A percentile compares a stretch with the other conserved stretches of the same genome.
phyloP scores from a whole-genome alignment of 2,797 vertebrate genomes.

The Falco peregrinus region DNA sequence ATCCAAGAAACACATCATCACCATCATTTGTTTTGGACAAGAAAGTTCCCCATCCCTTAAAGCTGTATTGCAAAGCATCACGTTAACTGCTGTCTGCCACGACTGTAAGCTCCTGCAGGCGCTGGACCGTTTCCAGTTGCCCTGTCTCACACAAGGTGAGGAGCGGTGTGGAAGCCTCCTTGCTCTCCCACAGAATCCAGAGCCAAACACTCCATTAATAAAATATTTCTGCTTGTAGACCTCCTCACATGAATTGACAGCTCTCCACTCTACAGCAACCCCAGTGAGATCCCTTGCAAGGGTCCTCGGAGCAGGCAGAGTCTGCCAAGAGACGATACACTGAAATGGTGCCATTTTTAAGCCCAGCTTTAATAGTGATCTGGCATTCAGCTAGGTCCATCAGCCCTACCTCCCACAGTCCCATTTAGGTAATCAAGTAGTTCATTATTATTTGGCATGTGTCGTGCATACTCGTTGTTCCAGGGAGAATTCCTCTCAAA shows the following conservation, averaged over 20 bases:
- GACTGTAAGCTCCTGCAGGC: neutral
- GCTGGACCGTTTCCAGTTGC: neutral
- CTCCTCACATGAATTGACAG: neutral
- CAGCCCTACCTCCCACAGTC: neutral
- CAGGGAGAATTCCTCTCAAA: neutral
- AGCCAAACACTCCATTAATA: constrained; percentile 33
- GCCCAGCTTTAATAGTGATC: neutral
- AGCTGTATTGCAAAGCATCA: neutral
- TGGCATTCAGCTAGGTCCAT: constrained; percentile 15
- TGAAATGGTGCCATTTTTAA: constrained; percentile 13
- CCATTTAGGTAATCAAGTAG: constrained; percentile 12
- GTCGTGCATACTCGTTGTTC: neutral
- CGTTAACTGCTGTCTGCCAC: neutral
- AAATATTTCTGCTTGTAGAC: constrained; percentile 26
- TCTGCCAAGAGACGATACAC: neutral
- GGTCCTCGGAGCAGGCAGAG: neutral
- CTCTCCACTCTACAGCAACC: neutral
- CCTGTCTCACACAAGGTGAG: neutral
- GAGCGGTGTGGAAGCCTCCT: neutral
- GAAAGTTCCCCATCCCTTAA: neutral
- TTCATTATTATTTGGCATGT: constrained; percentile 35
- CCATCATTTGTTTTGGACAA: neutral
- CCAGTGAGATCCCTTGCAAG: neutral
- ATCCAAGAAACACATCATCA: neutral
- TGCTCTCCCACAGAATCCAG: neutral